These are phyloP conservation scores for Mastacembelus armatus DNA, from an alignment of 2,797 vertebrate genomes.

Conservation along the genomic window DNA sequence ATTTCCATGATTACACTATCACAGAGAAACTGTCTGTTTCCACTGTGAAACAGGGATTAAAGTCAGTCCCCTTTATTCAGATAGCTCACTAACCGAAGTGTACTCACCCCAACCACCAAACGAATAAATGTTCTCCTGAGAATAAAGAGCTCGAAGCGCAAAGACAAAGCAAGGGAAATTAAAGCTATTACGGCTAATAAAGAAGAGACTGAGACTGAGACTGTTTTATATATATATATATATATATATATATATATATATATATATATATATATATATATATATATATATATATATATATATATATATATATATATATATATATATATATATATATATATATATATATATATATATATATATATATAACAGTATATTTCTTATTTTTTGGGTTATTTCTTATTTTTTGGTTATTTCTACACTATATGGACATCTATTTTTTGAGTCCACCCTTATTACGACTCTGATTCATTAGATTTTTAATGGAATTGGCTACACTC, in stretches of 20 bases:
- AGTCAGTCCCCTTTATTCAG: slow-evolving; percentile 39
- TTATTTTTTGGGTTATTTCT: no score
- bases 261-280: no score
- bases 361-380: no score
- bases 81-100: slow-evolving; percentile 42
- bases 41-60: slow-evolving; percentile 43
- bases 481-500: background rate
- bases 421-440: background rate
- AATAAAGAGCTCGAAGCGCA: slow-evolving; percentile 13
- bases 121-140: slow-evolving; percentile 38
- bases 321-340: no score
- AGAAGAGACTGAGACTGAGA: background rate
- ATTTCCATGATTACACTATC: slow-evolving; percentile 41
- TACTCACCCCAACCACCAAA: slow-evolving; percentile 40
- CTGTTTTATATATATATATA: no score
- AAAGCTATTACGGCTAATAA: slow-evolving; percentile 38
- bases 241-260: no score
- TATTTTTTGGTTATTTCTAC: background rate
- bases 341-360: no score
- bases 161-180: slow-evolving; percentile 43
- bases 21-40: slow-evolving; percentile 41
- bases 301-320: no score
- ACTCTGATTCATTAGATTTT: slow-evolving; percentile 13
- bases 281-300: no score
- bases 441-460: slow-evolving; percentile 1